Evolutionary conservation across 1,140 invertebrate genomes (phyloP), one percentile per base, ranked within the genome.

Genomic region (Chlorops oryzae): DNA sequence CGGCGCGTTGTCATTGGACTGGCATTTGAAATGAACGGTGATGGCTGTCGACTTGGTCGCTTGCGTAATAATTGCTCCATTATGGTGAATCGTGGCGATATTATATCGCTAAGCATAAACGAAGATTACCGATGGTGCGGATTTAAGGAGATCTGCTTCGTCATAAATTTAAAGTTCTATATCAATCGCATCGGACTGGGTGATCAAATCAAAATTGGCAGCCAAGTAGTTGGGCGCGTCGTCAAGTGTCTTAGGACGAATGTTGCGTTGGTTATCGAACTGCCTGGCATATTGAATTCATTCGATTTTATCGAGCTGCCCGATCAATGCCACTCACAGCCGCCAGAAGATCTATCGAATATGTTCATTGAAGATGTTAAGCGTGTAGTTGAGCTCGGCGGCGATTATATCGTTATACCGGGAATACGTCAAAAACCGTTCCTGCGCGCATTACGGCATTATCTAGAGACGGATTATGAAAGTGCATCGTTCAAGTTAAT

Each of bases 231-330:
- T 5, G 57, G 61, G 9, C 55, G 58, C 3, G 59, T 71, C 15
- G 58, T 66, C 1, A 71, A 71, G 44, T 65, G 57, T 1, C 41
- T 71, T 5, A 55, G 54, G 3, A 59, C 59, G 5, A 63, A 58
- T 3, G 15, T 70, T n/a, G 56, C 67, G 1, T 47, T 69, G 3
- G 24, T 64, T 34, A 57, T 69, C 15, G 58, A 66, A 12, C 61
- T 64, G 48, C 55, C 65, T 2, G 65, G 65, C 1, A 39, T 69
- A 27, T 18, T 69, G 21, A 44, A 59, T 23, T 65, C 65, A 0
- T 69, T 64, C 47, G 65, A 69, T 13, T 68, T 63, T 17, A 59
- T 69, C 35, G 65, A 69, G 40, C 35, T 69, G n/a, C 65, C 65
- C 2, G 50, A 61, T 2, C 65, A 69, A n/a, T 68, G 65, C 23